A percentile compares a stretch with the other conserved stretches of the same genome.
Evolutionary conservation across 1,140 invertebrate genomes (phyloP).

Genomic region (Drosophila arizonae): DNA sequence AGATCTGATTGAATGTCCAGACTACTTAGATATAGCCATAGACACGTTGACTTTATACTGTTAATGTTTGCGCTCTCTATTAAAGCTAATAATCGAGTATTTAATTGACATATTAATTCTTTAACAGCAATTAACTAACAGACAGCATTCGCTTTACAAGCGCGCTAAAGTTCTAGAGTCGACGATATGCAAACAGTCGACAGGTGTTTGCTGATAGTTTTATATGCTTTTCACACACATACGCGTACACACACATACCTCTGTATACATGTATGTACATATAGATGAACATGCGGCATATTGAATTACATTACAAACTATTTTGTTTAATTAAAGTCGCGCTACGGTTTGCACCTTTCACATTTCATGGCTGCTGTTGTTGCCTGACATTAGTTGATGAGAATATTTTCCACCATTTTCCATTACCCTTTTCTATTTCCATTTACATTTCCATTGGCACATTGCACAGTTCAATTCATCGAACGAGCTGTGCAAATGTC

Average conservation of each 20-base stretch:
- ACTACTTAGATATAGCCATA: too few relatives aligned
- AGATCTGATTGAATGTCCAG: too few relatives aligned
- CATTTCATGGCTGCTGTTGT: conserved; percentile 28
- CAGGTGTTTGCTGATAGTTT: conserved; percentile 57
- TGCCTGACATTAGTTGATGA: conserved; percentile 38
- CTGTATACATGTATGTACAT: neutral
- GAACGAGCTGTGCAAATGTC: conserved; percentile 48
- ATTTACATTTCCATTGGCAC: conserved; percentile 18
- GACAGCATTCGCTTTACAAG: conserved; percentile 1
- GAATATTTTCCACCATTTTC: conserved; percentile 30
- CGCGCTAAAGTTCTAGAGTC: conserved; percentile 6
- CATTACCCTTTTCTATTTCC: conserved; percentile 15
- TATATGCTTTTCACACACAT: conserved; percentile 13
- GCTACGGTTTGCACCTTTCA: conserved; percentile 37
- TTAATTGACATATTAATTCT: conserved; percentile 2
- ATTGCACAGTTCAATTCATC: conserved; percentile 11
- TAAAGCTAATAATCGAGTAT: neutral
- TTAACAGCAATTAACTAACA: neutral
- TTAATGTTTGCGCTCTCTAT: neutral
- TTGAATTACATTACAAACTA: conserved; percentile 61
- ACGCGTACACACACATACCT: neutral
- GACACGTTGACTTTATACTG: too few relatives aligned
- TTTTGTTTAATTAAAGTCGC: conserved; percentile 68
- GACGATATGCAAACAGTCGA: conserved; percentile 26
- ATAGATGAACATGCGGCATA: conserved; percentile 13